These are phyloP conservation scores for Zenarchopterus dispar DNA, from an alignment of 2,797 vertebrate species.

Conservation along the genomic window DNA sequence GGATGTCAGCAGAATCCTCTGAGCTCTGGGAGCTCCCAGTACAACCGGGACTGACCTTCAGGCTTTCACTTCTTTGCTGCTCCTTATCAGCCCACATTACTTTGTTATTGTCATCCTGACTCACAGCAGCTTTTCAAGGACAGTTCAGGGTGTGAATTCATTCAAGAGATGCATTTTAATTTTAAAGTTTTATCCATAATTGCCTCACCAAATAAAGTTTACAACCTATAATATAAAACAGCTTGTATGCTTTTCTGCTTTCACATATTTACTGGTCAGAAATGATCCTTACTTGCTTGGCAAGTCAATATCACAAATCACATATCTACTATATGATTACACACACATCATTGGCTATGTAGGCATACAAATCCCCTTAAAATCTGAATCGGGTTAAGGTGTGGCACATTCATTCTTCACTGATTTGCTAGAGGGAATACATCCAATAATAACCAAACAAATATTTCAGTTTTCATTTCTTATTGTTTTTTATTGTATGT, in stretches of 20 bases:
- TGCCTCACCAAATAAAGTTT: slow-evolving; percentile 43
- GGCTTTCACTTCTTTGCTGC: slow-evolving; percentile 67
- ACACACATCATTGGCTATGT: no score
- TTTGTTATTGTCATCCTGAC: slow-evolving; percentile 70
- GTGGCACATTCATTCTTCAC: no score
- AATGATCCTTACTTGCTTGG: slow-evolving; percentile 1
- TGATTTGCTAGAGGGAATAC: no score
- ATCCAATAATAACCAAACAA: no score
- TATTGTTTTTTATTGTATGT: no score
- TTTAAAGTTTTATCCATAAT: slow-evolving; percentile 57
- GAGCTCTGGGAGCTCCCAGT: slow-evolving; percentile 77
- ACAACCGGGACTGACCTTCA: slow-evolving; percentile 79
- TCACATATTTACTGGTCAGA: slow-evolving; percentile 3
- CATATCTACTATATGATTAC: no score
- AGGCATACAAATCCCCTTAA: no score
- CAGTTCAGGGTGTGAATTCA: slow-evolving; percentile 50
- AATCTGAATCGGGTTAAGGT: no score
- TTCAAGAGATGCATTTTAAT: slow-evolving; percentile 53
- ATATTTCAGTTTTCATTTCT: no score
- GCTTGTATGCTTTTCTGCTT: slow-evolving; percentile 1
- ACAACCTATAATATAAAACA: slow-evolving; percentile 2
- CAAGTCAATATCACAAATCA: background rate
- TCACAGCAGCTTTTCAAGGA: slow-evolving; percentile 71
- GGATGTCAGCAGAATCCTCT: slow-evolving; percentile 81
- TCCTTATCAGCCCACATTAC: slow-evolving; percentile 73